Conservation (phyloP, 1,140 invertebrate genomes). For the Mactra quadrangularis region DNA sequence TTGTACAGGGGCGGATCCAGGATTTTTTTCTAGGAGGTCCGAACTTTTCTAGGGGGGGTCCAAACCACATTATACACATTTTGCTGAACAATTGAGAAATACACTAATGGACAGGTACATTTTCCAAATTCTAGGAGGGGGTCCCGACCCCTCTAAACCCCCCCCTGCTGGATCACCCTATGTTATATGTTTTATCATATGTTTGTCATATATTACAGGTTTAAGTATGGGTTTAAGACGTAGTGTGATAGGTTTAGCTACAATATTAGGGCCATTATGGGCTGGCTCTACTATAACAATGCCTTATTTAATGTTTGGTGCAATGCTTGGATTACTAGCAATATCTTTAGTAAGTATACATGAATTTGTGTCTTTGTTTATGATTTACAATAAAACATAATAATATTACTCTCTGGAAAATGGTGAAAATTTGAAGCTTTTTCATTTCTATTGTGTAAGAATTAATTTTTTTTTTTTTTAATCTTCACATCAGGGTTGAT, state of each 20-base stretch:
- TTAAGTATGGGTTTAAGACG: slow-evolving; percentile 77
- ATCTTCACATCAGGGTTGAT: not conserved
- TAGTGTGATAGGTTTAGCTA: slow-evolving; percentile 70
- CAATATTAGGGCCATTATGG: slow-evolving; percentile 77
- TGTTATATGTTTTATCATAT: too few species aligned
- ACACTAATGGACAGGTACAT: too few species aligned
- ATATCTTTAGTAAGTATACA: slow-evolving; percentile 70
- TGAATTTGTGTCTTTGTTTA: not conserved
- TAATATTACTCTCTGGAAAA: not conserved
- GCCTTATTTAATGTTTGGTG: slow-evolving; percentile 75
- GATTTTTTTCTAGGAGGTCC: too few species aligned
- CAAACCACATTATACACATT: too few species aligned
- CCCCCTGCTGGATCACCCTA: too few species aligned
- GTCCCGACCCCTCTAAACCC: too few species aligned
- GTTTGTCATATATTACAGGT: slow-evolving; percentile 65
- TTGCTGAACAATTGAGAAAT: too few species aligned
- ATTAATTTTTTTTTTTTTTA: not conserved
- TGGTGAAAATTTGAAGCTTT: not conserved
- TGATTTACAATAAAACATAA: too few species aligned
- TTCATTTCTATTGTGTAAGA: not conserved
- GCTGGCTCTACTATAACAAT: slow-evolving; percentile 67
- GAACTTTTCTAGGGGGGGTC: too few species aligned
- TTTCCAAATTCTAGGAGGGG: too few species aligned
- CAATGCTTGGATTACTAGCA: slow-evolving; percentile 68
- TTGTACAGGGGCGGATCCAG: too few species aligned